Percentiles rank a stretch among this genome's conserved stretches.
Evolutionary conservation across 2,888 invertebrate species (phyloP).

Genomic region (Pachydiplax longipennis): DNA sequence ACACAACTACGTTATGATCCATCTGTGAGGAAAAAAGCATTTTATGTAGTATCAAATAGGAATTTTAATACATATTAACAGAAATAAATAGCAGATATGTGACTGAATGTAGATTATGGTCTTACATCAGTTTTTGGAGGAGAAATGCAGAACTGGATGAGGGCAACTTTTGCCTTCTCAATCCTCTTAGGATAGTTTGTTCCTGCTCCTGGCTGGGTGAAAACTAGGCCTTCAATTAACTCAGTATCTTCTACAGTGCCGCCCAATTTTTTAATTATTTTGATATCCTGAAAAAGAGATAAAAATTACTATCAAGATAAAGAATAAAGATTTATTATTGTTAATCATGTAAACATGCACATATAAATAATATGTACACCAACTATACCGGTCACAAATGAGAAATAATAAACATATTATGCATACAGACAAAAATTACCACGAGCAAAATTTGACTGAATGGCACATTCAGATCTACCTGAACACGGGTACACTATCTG

Average conservation of each 20-base stretch:
- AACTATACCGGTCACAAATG: no score
- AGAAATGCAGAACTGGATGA: conserved; percentile 99
- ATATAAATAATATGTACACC: no score
- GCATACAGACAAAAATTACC: no score
- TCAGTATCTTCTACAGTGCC: conserved; percentile 98
- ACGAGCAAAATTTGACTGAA: no score
- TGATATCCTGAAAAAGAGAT: conserved; percentile 74
- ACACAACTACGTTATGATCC: conserved; percentile 95
- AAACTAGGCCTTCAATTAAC: conserved; percentile 92
- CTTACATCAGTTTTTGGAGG: conserved; percentile 98
- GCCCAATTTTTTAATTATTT: conserved; percentile 95
- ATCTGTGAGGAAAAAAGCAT: conserved; percentile 66
- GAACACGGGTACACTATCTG: no score
- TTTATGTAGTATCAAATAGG: background rate
- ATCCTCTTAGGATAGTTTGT: conserved; percentile 91
- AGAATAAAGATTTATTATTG: no score
- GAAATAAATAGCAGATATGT: background rate
- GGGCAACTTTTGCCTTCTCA: conserved; percentile 97
- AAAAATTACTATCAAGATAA: background rate
- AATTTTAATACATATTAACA: no score
- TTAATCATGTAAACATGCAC: no score
- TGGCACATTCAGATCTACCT: no score
- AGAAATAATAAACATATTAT: no score
- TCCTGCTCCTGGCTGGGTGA: conserved; percentile 88
- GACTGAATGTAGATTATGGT: conserved; percentile 48